A percentile compares a stretch with the other conserved stretches of the same genome.
phyloP scores from a whole-genome alignment of 2,113 vertebrate species.

The Nyctibius bracteatus region DNA sequence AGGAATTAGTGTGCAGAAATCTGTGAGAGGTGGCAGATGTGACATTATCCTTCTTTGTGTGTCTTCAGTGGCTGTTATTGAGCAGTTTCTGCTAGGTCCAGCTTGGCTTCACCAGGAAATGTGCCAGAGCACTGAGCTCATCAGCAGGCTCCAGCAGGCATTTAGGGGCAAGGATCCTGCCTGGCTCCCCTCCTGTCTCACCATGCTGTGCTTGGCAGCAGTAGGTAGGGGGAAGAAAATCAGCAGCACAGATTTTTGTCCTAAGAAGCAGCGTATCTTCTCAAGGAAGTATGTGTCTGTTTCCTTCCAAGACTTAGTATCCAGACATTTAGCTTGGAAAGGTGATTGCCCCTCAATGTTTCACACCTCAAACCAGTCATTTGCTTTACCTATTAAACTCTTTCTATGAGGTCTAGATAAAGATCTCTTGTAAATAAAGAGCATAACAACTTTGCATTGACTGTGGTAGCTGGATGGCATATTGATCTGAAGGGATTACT shows the following conservation, averaged over 20 bases:
- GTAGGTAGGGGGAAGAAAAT: background rate
- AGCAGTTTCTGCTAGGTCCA: background rate
- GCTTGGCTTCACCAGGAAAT: background rate
- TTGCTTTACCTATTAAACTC: background rate
- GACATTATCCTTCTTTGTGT: background rate
- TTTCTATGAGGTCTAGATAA: background rate
- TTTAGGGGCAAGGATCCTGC: background rate
- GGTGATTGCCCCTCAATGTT: background rate
- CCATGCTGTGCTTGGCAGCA: background rate
- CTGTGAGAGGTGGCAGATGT: background rate
- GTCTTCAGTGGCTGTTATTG: background rate
- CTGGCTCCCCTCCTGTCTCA: background rate
- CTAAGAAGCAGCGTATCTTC: background rate
- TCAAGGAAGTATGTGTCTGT: background rate
- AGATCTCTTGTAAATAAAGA: background rate
- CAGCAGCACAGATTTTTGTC: background rate
- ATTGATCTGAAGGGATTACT: background rate
- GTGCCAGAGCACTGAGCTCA: background rate
- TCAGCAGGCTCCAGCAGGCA: background rate
- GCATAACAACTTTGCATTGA: background rate
- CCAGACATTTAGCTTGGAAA: background rate
- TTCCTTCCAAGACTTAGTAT: background rate
- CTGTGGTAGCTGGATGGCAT: background rate
- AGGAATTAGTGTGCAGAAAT: background rate
- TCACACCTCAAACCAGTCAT: background rate